phyloP scores from a whole-genome alignment of 1,140 invertebrate genomes.

The Penaeus chinensis region DNA sequence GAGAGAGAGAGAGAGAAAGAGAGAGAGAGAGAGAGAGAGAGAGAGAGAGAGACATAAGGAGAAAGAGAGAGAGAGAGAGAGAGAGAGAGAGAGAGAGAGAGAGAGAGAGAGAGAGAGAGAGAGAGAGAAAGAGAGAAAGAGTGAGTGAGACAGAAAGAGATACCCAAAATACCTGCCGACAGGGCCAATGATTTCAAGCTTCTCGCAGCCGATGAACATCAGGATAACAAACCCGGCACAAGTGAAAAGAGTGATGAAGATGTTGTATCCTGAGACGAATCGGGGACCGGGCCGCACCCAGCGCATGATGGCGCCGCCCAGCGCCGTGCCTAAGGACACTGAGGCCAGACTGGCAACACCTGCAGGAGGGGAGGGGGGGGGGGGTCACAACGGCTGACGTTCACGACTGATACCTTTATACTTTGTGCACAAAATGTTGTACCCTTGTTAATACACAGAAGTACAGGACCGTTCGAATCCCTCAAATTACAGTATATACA shows the following conservation, averaged over 20 bases:
- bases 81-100: constrained; percentile 7
- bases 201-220: constrained; percentile 48
- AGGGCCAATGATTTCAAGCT: constrained; percentile 21
- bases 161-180: constrained; percentile 17
- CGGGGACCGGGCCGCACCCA: constrained; percentile 35
- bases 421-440: too few species aligned
- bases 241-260: constrained; percentile 51
- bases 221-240: constrained; percentile 17
- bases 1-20: neutral
- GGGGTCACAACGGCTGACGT: neutral
- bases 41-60: neutral
- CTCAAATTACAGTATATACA: too few species aligned
- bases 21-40: neutral
- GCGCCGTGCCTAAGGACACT: constrained; percentile 44
- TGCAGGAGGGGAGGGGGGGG: neutral
- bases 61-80: neutral
- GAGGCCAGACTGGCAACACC: constrained; percentile 52
- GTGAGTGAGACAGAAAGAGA: neutral
- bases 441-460: too few species aligned
- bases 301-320: constrained; percentile 38
- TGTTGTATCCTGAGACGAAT: constrained; percentile 50
- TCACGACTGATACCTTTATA: neutral
- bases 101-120: neutral
- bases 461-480: too few species aligned
- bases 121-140: neutral